Conservation (phyloP, 2,113 vertebrate species). For the Salvelinus sp. region DNA sequence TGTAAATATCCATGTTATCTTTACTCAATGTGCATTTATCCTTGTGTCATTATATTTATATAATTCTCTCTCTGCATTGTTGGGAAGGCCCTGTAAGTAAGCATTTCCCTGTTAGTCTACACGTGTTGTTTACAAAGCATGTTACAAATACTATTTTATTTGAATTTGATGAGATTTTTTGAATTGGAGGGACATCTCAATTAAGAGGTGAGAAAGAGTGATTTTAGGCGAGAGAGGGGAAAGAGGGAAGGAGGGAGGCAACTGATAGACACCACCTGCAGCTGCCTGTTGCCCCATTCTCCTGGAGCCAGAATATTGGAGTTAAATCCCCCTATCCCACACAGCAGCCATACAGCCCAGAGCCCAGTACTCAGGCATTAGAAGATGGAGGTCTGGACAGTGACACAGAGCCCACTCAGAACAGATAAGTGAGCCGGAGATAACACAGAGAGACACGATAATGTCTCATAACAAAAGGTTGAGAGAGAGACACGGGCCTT, state of each 20-base stretch:
- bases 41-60: too few species aligned
- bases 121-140: too few species aligned
- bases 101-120: too few species aligned
- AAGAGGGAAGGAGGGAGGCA: not conserved
- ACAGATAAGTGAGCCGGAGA: conserved; percentile 28
- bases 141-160: too few species aligned
- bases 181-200: conserved; percentile 13
- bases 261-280: conserved; percentile 42
- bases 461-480: conserved; percentile 21
- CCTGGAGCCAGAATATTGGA: conserved; percentile 28
- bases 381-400: conserved; percentile 55
- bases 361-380: conserved; percentile 40
- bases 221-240: not conserved
- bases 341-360: conserved; percentile 14
- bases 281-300: conserved; percentile 20
- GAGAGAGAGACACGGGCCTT: not conserved
- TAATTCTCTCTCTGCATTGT: too few species aligned
- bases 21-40: too few species aligned
- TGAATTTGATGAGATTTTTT: not conserved
- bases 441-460: conserved; percentile 11
- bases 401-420: conserved; percentile 24
- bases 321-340: conserved; percentile 51
- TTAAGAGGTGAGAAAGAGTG: too few species aligned
- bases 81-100: too few species aligned
- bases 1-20: too few species aligned